phyloP scores from a whole-genome alignment of 2,888 invertebrate species.

The Drosophila monieri region DNA sequence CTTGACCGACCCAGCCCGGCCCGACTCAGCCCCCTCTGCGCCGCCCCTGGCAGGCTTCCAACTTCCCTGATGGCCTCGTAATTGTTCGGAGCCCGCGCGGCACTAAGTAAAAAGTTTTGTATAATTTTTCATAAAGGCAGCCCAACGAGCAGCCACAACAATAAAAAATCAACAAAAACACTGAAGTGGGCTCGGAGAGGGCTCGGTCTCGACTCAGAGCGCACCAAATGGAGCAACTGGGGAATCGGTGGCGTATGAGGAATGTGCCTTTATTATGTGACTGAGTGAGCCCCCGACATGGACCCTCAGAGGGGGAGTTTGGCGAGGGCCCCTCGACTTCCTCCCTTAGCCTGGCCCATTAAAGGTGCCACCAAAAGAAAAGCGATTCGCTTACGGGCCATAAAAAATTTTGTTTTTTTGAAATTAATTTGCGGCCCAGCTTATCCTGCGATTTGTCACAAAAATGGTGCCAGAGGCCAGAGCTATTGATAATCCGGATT shows the following conservation, averaged over 20 bases:
- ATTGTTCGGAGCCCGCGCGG: constrained; percentile 57
- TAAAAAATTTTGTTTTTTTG: constrained; percentile 4
- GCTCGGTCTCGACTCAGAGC: background rate
- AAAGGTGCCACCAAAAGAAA: constrained; percentile 21
- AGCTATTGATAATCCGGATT: constrained; percentile 6
- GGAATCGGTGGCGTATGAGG: constrained; percentile 66
- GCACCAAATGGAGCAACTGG: constrained; percentile 55
- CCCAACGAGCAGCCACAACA: constrained; percentile 31
- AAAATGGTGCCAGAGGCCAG: background rate
- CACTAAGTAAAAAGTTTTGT: constrained; percentile 76
- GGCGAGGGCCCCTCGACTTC: constrained; percentile 11
- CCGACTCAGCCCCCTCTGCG: background rate
- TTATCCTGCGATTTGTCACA: constrained; percentile 9
- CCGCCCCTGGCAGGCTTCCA: background rate
- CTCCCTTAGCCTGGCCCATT: constrained; percentile 26
- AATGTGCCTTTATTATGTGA: constrained; percentile 54
- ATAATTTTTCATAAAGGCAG: constrained; percentile 69
- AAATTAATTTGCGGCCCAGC: constrained; percentile 16
- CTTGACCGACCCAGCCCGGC: background rate
- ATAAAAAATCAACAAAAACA: constrained; percentile 32
- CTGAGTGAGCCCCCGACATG: constrained; percentile 11
- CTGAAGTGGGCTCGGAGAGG: background rate
- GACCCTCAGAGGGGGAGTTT: background rate
- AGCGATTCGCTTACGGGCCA: constrained; percentile 26
- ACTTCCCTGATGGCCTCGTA: constrained; percentile 53